Evolutionary conservation across 1,140 invertebrate genomes (phyloP).

Genomic region (Drosophila tropicalis): DNA sequence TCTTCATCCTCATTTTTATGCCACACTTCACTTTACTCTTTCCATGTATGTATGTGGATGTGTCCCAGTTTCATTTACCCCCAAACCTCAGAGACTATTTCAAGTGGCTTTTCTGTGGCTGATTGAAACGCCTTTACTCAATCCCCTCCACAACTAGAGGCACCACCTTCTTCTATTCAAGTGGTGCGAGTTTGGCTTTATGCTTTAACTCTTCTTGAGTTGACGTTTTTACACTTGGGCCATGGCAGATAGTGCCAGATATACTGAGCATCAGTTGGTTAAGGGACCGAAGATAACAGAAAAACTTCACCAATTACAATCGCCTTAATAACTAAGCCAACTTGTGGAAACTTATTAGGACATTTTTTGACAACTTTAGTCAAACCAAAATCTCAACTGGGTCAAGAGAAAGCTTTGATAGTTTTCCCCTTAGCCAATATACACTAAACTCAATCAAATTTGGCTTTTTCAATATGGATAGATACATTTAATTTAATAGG

Average conservation of each 20-base stretch:
- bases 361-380: not conserved
- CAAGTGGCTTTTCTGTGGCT: constrained; percentile 26
- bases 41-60: not conserved
- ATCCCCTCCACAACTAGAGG: not conserved
- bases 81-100: not conserved
- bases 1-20: not conserved
- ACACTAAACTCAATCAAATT: no score
- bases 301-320: constrained; percentile 14
- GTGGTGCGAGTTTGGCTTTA: constrained; percentile 10
- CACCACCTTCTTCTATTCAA: not conserved
- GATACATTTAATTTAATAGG: no score
- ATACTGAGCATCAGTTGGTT: constrained; percentile 9
- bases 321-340: constrained; percentile 12
- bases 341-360: not conserved
- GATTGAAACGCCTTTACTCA: constrained; percentile 45
- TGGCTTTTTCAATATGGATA: no score
- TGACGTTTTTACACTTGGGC: constrained; percentile 35
- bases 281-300: constrained; percentile 1
- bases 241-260: constrained; percentile 13
- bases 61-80: constrained; percentile 11
- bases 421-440: not conserved
- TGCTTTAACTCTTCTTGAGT: constrained; percentile 20
- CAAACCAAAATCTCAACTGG: not conserved
- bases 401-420: not conserved
- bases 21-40: not conserved